Evolutionary conservation across 2,888 invertebrate species (phyloP), one percentile per base, ranked within the genome.

Genomic region (Cybosia mesomella): DNA sequence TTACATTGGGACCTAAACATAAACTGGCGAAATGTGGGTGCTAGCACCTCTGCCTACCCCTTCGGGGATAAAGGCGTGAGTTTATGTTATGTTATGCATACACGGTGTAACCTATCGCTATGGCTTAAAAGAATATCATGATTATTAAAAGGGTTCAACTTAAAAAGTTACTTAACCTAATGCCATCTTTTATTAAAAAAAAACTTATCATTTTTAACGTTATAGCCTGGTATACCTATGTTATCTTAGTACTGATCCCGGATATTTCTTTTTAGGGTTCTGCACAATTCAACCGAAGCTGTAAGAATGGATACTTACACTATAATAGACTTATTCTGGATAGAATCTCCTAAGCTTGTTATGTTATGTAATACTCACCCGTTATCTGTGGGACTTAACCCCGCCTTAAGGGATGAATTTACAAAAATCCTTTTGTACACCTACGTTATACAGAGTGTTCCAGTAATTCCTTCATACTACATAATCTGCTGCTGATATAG

Each of bases 381-480:
- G 43, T 39, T 39, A 39, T 39, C 15, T 39, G 13, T 0, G 55
- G 55, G 55, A 22, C 0, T 55, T 24, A 49, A 49, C 55, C 55
- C 22, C 24, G 24, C 55, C 22, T 55, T 55, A 55, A 7, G 15
- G 22, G 24, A 55, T 24, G 55, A 55, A 55, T 55, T 55, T 55
- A 13, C 55, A 55, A 55, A 55, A 55, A 55, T 15, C 55, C 55
- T 55, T 55, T 55, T 55, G 55, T 15, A 49, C 11, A 55, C 55
- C 24, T 24, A 55, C 10, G 13, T 28, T 28, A 24, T 55, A 55
- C 15, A 22, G 55, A 55, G 55, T 13, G 22, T 28, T 54, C 13
- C 13, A 15, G 4, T 55, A 24, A 55, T 55, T 24, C 55, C 22
- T 15, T 55, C 18, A 55, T 24, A 55, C 24, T 15, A 55, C 24